phyloP scores from a whole-genome alignment of 2,888 invertebrate species.

The Ernsta delagoae region DNA sequence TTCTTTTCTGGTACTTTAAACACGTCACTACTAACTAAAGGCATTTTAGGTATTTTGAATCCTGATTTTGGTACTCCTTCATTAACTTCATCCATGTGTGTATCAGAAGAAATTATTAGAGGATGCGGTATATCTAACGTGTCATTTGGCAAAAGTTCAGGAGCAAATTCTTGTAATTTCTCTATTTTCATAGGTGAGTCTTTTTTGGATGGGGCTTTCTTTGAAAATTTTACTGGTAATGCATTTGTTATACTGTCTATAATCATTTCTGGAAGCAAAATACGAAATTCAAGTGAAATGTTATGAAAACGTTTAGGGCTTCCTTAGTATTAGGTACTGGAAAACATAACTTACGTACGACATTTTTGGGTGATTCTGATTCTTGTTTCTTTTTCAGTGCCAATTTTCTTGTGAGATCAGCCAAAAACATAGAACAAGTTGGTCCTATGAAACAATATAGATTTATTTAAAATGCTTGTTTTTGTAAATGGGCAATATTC shows the following conservation, averaged over 20 bases:
- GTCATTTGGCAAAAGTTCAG: constrained; percentile 65
- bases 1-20: constrained; percentile 58
- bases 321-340: no score
- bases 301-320: no score
- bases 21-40: constrained; percentile 64
- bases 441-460: constrained; percentile 54
- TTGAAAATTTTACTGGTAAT: constrained; percentile 65
- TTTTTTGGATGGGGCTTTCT: constrained; percentile 54
- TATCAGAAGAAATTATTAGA: constrained; percentile 38
- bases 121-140: constrained; percentile 49
- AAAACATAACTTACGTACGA: constrained; percentile 64
- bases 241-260: constrained; percentile 71
- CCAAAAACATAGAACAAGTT: constrained; percentile 74
- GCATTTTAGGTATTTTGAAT: constrained; percentile 76
- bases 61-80: constrained; percentile 38
- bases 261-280: constrained; percentile 61
- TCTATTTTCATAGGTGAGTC: constrained; percentile 65
- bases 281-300: neutral
- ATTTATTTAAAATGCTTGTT: no score
- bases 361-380: constrained; percentile 59
- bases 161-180: constrained; percentile 61
- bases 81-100: constrained; percentile 43
- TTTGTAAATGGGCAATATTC: neutral
- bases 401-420: constrained; percentile 67
- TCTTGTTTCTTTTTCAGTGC: constrained; percentile 62